Base-by-base conservation (phyloP, 1,140 invertebrate species). In the Bombus picipes region DNA sequence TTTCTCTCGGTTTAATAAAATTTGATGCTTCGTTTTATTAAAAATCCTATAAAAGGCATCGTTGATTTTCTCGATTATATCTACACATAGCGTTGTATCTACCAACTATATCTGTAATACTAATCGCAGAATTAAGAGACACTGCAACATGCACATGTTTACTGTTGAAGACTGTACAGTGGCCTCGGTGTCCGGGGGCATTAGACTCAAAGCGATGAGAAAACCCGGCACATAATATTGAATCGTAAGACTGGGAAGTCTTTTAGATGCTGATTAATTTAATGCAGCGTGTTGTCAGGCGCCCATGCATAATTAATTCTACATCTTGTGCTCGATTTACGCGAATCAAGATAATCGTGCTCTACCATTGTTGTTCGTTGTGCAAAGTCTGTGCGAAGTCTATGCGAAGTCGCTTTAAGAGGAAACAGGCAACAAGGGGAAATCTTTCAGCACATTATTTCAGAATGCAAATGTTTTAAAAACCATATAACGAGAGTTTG, bases 121-220 rank as follows among this genome's bases (percentile, higher is more conserved):
- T 43, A 62, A 65, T 82, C 9, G 59, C 2, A 28, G 12, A 75
- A 83, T 76, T 66, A 83, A 62, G 12, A 57, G n/a, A 34, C 9
- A 47, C 18, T 37, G 25, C 39, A n/a, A 76, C 59, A 53, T 43
- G 65, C 59, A 74, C 65, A 80, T 70, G 88, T 87, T 87, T 72
- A 83, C 83, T 53, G 80, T 66, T 43, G 68, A 68, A 65, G 66
- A 82, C 70, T 86, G 81, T 87, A 88, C 79, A 81, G 82, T 87
- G 88, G 75, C 89, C 82, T 83, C 79, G 81, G 73, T 74, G 75
- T 80, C 62, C 62, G 86, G 41, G 81, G 73, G 77, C 87, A 85
- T 90, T 90, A 90, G 84, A 90, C 89, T 80, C 43, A 53, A 28
- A 81, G 73, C 71, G 88, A 83, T 89, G 88, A 90, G 89, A 89